Evolutionary conservation across 2,113 vertebrate genomes (phyloP).

Genomic region (Carassius auratus): DNA sequence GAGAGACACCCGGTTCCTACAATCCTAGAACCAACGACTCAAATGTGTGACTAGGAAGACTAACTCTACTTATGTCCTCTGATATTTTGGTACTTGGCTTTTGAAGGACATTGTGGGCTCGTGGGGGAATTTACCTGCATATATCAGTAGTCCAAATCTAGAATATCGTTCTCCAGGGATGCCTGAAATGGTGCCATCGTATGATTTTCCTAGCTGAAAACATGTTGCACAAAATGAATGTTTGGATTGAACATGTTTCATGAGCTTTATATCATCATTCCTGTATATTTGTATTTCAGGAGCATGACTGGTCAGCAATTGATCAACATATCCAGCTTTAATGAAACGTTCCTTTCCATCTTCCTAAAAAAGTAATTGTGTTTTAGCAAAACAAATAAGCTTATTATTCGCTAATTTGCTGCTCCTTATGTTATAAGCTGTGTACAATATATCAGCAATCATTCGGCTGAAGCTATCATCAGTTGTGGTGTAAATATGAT

Average conservation of each 20-base stretch:
- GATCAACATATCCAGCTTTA: neutral
- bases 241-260: constrained; percentile 33
- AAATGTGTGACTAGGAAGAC: neutral
- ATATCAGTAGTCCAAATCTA: neutral
- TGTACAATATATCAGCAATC: constrained; percentile 30
- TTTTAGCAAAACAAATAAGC: constrained; percentile 11
- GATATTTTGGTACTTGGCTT: constrained; percentile 44
- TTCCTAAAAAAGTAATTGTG: neutral
- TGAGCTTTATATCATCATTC: constrained; percentile 49
- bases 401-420: constrained; percentile 6
- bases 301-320: neutral
- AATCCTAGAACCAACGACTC: neutral
- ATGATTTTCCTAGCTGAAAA: constrained; percentile 29
- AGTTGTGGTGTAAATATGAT: neutral
- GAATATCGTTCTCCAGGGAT: constrained; percentile 20
- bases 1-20: neutral
- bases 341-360: neutral
- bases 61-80: constrained; percentile 16
- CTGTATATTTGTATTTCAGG: constrained; percentile 16
- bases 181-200: constrained; percentile 50
- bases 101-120: constrained; percentile 2
- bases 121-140: no score
- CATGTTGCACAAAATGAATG: constrained; percentile 46
- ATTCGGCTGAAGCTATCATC: constrained; percentile 50
- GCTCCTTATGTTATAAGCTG: neutral